phyloP scores from a whole-genome alignment of 2,888 invertebrate genomes.

The Branchellion lobata region DNA sequence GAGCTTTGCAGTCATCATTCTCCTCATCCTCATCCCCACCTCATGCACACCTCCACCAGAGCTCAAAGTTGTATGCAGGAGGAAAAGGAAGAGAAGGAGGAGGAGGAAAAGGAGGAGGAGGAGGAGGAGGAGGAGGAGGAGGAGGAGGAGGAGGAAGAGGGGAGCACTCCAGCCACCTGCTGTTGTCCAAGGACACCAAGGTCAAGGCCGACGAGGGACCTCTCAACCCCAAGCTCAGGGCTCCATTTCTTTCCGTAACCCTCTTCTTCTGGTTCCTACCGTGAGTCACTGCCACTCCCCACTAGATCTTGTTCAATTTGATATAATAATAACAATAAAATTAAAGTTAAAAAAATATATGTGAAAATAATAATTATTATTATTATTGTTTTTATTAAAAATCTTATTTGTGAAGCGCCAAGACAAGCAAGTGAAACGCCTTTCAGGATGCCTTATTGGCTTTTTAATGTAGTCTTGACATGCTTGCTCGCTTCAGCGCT shows the following conservation, averaged over 20 bases:
- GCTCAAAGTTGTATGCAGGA: not conserved
- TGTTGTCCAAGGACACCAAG: not conserved
- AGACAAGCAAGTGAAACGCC: too few relatives aligned
- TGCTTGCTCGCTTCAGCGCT: too few relatives aligned
- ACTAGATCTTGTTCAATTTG: not conserved
- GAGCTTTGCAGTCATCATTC: not conserved
- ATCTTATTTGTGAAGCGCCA: too few relatives aligned
- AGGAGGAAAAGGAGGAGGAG: not conserved
- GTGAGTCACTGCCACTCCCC: constrained; percentile 46
- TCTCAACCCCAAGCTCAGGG: constrained; percentile 45
- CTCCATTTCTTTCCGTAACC: constrained; percentile 47
- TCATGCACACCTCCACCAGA: not conserved
- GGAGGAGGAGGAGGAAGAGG: not conserved
- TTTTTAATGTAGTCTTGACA: too few relatives aligned
- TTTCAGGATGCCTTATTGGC: too few relatives aligned
- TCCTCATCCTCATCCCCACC: not conserved
- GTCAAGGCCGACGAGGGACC: not conserved
- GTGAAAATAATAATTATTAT: too few relatives aligned
- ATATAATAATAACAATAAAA: not conserved
- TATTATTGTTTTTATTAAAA: too few relatives aligned
- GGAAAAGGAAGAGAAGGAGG: not conserved
- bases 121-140: not conserved
- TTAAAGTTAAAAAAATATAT: too few relatives aligned
- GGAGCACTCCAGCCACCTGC: not conserved
- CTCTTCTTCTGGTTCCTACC: constrained; percentile 49